Evolutionary conservation across 2,888 invertebrate species (phyloP).

Genomic region (Uloborus plumipes): DNA sequence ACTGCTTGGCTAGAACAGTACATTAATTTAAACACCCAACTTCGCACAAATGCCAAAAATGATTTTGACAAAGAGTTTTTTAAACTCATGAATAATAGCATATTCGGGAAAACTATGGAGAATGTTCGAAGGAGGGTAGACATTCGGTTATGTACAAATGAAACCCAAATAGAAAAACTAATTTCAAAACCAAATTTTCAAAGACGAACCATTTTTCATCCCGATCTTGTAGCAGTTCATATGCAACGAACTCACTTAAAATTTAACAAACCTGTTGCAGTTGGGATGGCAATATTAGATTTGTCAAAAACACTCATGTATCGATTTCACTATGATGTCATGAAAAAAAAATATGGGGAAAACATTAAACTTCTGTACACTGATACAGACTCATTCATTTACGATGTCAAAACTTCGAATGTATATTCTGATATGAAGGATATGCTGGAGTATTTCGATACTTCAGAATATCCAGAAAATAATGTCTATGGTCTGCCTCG

Average conservation of each 20-base stretch:
- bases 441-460: conserved; percentile 66
- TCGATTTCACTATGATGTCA: conserved; percentile 64
- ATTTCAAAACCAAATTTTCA: conserved; percentile 46
- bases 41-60: conserved; percentile 67
- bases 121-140: conserved; percentile 68
- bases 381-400: conserved; percentile 69
- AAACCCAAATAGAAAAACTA: conserved; percentile 13
- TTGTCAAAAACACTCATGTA: conserved; percentile 68
- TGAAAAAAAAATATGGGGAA: conserved; percentile 66
- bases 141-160: conserved; percentile 63
- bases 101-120: conserved; percentile 70
- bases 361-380: conserved; percentile 67
- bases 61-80: conserved; percentile 71
- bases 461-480: conserved; percentile 14
- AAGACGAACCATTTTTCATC: conserved; percentile 10
- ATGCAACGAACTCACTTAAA: conserved; percentile 23
- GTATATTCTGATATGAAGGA: no score
- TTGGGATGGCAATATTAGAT: conserved; percentile 67
- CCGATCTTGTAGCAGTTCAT: conserved; percentile 13
- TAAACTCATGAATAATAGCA: conserved; percentile 69
- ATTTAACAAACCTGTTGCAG: conserved; percentile 67
- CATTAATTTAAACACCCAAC: conserved; percentile 61
- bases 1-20: conserved; percentile 30
- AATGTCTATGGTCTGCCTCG: conserved; percentile 1
- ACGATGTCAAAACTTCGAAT: conserved; percentile 66